Evolutionary conservation across 2,888 invertebrate genomes (phyloP), one percentile per base, ranked within the genome.

Genomic region (Orthonevra nobilis): DNA sequence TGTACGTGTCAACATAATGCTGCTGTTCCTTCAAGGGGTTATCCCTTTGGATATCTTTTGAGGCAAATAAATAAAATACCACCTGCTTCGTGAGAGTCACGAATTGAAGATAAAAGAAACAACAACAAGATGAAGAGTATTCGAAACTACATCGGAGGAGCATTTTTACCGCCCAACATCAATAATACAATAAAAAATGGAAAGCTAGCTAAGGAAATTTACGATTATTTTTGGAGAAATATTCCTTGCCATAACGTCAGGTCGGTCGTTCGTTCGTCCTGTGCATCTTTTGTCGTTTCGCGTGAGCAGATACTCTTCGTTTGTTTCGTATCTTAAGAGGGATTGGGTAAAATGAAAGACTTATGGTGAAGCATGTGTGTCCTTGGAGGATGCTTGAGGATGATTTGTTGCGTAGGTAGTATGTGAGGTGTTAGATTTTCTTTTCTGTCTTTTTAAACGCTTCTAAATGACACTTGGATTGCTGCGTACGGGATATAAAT

Each of bases 141-240:
- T n/a, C 48, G 46, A 36, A 61, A 61, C 48, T 48, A 48, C 26
- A 46, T 60, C 7, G 28, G 23, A 60, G n/a, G n/a, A 36, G 12
- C 46, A 48, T 19, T 52, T 30, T 46, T 40, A 44, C 54, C 28
- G 19, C 28, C 23, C 19, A 32, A n/a, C 56, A 48, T 69, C 69
- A 69, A 69, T 61, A 68, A 48, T 34, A 52, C 26, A 52, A 74
- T 40, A 61, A 46, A 2, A 10, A 7, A 26, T 56, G 23, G 56
- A 48, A 48, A 30, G 17, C 15, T 48, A 58, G 28, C 48, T 48
- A 15, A 12, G 46, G 23, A 20, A 52, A 70, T 70, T 63, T 77
- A 77, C 75, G 64, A 58, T 70, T 77, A 77, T 77, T 70, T 64
- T 42, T 26, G 36, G 19, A n/a, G 50, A 58, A 63, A 64, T 52